phyloP scores from a whole-genome alignment of 2,113 vertebrate species.

The Melanerpes aurifrons region DNA sequence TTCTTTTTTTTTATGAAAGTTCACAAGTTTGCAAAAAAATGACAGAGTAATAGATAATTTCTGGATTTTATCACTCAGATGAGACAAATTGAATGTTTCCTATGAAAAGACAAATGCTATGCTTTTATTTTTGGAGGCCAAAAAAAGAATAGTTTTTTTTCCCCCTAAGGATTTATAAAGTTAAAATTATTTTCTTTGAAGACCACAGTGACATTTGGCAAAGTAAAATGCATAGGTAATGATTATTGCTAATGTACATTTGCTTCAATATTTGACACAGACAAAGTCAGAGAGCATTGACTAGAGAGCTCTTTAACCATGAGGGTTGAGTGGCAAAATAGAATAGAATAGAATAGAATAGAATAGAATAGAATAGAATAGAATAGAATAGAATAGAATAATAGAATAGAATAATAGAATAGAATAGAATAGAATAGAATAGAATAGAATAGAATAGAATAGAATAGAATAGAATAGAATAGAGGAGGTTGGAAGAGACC shows the following conservation, averaged over 20 bases:
- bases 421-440: too few species aligned
- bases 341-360: too few species aligned
- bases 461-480: too few species aligned
- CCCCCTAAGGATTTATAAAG: not conserved
- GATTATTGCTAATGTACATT: not conserved
- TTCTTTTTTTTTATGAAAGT: slow-evolving; percentile 56
- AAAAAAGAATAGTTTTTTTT: not conserved
- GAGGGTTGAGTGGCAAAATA: too few species aligned
- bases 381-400: too few species aligned
- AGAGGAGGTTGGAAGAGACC: too few species aligned
- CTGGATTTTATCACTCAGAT: slow-evolving; percentile 57
- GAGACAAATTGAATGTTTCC: slow-evolving; percentile 48
- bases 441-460: too few species aligned
- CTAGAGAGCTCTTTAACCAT: too few species aligned
- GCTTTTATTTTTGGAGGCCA: slow-evolving; percentile 13
- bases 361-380: too few species aligned
- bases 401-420: too few species aligned
- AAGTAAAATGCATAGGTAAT: slow-evolving; percentile 11
- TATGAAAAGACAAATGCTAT: slow-evolving; percentile 44
- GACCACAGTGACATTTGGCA: slow-evolving; percentile 12
- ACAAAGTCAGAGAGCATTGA: not conserved
- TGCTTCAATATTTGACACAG: slow-evolving; percentile 11
- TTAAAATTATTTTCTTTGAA: slow-evolving; percentile 15
- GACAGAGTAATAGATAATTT: slow-evolving; percentile 59
- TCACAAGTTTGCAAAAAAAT: slow-evolving; percentile 55